Percentiles rank a stretch among this genome's conserved stretches.
phyloP scores from a whole-genome alignment of 2,888 invertebrate species.

The Pseudolycoriella hygida region DNA sequence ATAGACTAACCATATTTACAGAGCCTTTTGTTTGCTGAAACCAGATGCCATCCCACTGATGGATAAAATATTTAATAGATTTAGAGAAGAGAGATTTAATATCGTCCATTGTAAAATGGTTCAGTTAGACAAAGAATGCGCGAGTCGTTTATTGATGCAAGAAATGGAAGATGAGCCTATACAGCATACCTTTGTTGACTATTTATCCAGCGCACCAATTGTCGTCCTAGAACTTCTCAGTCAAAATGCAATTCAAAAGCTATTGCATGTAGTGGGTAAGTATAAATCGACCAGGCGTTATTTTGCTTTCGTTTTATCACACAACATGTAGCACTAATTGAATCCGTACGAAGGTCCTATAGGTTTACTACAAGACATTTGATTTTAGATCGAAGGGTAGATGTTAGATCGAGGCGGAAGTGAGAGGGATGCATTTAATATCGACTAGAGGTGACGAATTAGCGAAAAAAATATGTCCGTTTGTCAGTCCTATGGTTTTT shows the following conservation, averaged over 20 bases:
- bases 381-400: too few species aligned
- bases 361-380: too few species aligned
- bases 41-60: constrained; percentile 48
- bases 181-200: background rate
- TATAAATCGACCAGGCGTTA: background rate
- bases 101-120: background rate
- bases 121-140: constrained; percentile 36
- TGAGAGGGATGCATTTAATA: too few species aligned
- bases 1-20: constrained; percentile 17
- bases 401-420: too few species aligned
- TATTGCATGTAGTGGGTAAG: background rate
- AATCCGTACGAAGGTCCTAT: too few species aligned
- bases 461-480: too few species aligned
- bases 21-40: constrained; percentile 65
- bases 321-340: too few species aligned
- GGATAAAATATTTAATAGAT: constrained; percentile 46
- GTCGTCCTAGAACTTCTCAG: constrained; percentile 23
- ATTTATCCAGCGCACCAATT: constrained; percentile 13
- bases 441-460: too few species aligned
- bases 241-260: constrained; percentile 23
- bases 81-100: background rate
- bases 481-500: too few species aligned
- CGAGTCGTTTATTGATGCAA: background rate
- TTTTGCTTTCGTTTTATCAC: too few species aligned
- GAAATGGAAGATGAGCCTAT: too few species aligned